phyloP scores from a whole-genome alignment of 1,140 invertebrate species.

The Drosophila ironensis region DNA sequence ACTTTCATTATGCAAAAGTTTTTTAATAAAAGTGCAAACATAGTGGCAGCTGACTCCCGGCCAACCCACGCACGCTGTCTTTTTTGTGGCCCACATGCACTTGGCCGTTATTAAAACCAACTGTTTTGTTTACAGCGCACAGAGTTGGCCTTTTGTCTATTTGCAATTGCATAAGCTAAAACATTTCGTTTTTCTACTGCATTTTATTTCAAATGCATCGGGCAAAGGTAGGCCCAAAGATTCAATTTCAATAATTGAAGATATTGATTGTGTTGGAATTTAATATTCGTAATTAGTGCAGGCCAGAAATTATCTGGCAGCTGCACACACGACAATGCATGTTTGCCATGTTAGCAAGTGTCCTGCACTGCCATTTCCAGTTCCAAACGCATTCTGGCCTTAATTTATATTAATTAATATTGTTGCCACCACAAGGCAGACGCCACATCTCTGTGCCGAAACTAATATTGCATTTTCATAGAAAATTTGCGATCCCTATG shows the following conservation, averaged over 20 bases:
- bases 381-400: conserved; percentile 17
- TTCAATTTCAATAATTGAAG: not conserved
- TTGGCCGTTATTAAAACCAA: conserved; percentile 54
- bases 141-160: not conserved
- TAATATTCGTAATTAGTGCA: conserved; percentile 4
- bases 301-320: conserved; percentile 9
- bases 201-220: no score
- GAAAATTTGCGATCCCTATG: no score
- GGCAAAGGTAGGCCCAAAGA: no score
- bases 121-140: conserved; percentile 35
- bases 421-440: conserved; percentile 27
- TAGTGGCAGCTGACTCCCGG: conserved; percentile 26
- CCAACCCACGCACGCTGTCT: conserved; percentile 3
- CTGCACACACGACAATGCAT: conserved; percentile 7
- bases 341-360: no score
- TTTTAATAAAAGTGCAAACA: conserved; percentile 77
- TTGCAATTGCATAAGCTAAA: conserved; percentile 11
- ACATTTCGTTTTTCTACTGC: conserved; percentile 5
- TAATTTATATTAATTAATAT: conserved; percentile 66
- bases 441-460: no score
- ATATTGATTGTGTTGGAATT: not conserved
- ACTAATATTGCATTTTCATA: no score
- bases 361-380: not conserved
- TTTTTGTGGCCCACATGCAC: conserved; percentile 25
- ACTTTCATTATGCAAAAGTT: conserved; percentile 80